phyloP scores from a whole-genome alignment of 2,113 vertebrate genomes.

The Tretioscincus oriximinensis region DNA sequence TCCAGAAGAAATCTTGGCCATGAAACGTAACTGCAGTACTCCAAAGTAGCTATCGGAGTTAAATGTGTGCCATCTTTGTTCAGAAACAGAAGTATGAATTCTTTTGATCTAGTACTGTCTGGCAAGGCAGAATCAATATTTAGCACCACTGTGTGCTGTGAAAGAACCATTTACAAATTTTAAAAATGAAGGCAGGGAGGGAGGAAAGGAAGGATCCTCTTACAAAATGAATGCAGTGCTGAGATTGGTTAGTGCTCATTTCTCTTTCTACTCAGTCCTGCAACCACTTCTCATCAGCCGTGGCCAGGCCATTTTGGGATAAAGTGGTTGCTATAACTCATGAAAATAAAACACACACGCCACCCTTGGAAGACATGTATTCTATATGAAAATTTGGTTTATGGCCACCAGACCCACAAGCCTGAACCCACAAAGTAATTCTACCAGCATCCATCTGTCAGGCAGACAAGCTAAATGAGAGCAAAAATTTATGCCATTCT shows the following conservation, averaged over 20 bases:
- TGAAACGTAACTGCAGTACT: accelerated
- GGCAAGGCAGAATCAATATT: neutral
- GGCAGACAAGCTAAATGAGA: slow-evolving; percentile 77
- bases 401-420: slow-evolving; percentile 79
- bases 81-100: neutral
- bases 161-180: slow-evolving; percentile 18
- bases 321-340: slow-evolving; percentile 72
- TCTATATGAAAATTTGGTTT: slow-evolving; percentile 85
- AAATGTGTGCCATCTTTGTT: neutral
- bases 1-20: slow-evolving; percentile 42
- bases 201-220: slow-evolving; percentile 17
- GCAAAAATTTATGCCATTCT: slow-evolving; percentile 73
- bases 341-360: slow-evolving; percentile 73
- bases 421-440: slow-evolving; percentile 78
- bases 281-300: slow-evolving; percentile 41
- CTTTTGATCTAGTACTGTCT: neutral
- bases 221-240: slow-evolving; percentile 25
- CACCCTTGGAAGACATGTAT: slow-evolving; percentile 75
- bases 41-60: neutral
- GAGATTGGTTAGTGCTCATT: slow-evolving; percentile 10
- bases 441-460: slow-evolving; percentile 76
- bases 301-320: slow-evolving; percentile 55
- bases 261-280: slow-evolving; percentile 36
- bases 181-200: neutral
- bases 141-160: slow-evolving; percentile 12